These are phyloP conservation scores for Sminthurinus aureus DNA, from an alignment of 2,888 invertebrate species.

Conservation along the genomic window DNA sequence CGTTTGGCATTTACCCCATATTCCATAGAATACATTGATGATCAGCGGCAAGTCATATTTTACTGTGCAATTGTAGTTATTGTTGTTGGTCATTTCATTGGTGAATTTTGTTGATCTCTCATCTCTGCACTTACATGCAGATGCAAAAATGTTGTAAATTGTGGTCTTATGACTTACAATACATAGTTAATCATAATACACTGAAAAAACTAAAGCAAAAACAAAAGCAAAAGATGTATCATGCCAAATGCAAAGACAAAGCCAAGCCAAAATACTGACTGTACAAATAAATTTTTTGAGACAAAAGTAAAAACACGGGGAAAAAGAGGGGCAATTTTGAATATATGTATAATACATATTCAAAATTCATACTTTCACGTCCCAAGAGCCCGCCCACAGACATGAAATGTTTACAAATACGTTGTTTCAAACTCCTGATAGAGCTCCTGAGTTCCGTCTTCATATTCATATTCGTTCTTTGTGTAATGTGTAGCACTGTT, in stretches of 20 bases:
- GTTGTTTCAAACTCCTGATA: neutral
- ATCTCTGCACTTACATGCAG: too few relatives aligned
- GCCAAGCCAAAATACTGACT: neutral
- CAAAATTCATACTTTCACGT: neutral
- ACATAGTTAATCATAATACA: too few relatives aligned
- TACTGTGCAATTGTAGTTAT: too few relatives aligned
- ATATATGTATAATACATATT: neutral
- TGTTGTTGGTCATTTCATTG: too few relatives aligned
- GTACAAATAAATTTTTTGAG: neutral
- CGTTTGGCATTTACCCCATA: too few relatives aligned
- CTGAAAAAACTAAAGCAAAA: too few relatives aligned
- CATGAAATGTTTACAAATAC: conserved; percentile 25
- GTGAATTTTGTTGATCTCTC: too few relatives aligned
- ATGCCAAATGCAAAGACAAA: conserved; percentile 21
- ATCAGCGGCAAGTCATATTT: too few relatives aligned
- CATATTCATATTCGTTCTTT: neutral
- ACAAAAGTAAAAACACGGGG: neutral
- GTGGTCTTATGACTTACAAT: too few relatives aligned
- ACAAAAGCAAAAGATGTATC: too few relatives aligned
- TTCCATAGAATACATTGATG: too few relatives aligned
- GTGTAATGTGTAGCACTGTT: neutral
- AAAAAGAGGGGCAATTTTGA: neutral
- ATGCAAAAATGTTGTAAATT: too few relatives aligned
- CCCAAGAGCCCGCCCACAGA: neutral
- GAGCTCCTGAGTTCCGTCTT: neutral